Conservation (phyloP, 2,113 vertebrate species). For the Calidris pugnax region DNA sequence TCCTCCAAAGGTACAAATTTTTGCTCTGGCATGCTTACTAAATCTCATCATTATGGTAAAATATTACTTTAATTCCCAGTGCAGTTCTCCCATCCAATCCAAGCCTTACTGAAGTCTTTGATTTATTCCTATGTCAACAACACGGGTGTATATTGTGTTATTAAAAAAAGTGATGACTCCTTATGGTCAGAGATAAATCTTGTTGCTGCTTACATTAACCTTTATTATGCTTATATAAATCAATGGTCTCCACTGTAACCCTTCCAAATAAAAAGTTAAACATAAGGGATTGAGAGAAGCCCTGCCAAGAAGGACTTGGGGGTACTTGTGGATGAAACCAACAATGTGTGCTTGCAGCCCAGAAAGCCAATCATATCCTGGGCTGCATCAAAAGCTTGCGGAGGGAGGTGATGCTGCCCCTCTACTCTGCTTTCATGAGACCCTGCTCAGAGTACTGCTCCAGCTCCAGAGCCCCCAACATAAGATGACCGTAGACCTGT, state of each 20-base stretch:
- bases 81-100: not conserved
- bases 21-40: not conserved
- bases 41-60: not conserved
- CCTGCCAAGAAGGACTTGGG: not conserved
- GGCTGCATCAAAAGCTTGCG: not conserved
- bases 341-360: not conserved
- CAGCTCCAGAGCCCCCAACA: not conserved
- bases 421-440: not conserved
- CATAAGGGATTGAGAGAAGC: not conserved
- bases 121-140: slow-evolving; percentile 1
- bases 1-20: not conserved
- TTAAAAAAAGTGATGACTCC: not conserved
- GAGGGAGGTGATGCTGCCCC: not conserved
- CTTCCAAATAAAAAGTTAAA: not conserved
- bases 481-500: too few relatives aligned
- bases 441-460: not conserved
- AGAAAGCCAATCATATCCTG: not conserved
- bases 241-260: not conserved
- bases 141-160: not conserved
- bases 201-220: slow-evolving; percentile 27
- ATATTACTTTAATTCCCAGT: not conserved
- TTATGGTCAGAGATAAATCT: slow-evolving; percentile 9
- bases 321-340: not conserved
- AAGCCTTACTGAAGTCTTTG: not conserved
- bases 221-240: slow-evolving; percentile 40